Evolutionary conservation across 2,113 vertebrate species (phyloP), one percentile per base, ranked within the genome.

Genomic region (Micromys minutus): DNA sequence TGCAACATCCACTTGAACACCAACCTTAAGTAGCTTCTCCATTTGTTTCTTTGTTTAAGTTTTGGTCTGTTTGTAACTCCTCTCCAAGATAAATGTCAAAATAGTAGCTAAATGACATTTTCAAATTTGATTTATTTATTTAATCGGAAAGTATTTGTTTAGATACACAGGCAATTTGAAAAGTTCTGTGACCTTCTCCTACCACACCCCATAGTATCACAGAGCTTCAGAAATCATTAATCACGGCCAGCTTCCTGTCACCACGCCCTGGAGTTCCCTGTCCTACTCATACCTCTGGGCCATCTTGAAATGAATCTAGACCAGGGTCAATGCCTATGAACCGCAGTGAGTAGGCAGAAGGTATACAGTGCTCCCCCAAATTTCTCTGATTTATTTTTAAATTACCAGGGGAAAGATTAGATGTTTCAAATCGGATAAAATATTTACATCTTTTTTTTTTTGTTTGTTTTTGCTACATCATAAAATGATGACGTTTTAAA

Each of bases 401-500:
- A 59, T 67, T 17, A 74, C 10, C 45, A 92, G 22, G 10, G 57
- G 8, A 47, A 87, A 90, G 47, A 87, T 50, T 72, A 7, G 63
- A 57, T 22, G 63, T 86, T 39, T 65, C 75, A 65, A 34, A 67
- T 22, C 45, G 11, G 80, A 59, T 21, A 65, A 85, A 87, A 45
- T 77, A 29, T n/a, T 76, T 85, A 8, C 6, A 26, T 61, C 21
- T 79, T 93, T 89, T 83, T 63, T 39, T 79, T 92, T n/a, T n/a
- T n/a, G n/a, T n/a, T n/a, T n/a, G n/a, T n/a, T n/a, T n/a, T 91
- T 75, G 31, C 75, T 42, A 83, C 12, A 45, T 94, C 26, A 77
- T 75, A 92, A 94, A 95, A 69, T 76, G 74, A 45, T 36, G 12
- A 31, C 17, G 80, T 90, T 86, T 90, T 89, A 76, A 94, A 31